Conservation (phyloP, 2,113 vertebrate genomes). For the Eulemur macaco region DNA sequence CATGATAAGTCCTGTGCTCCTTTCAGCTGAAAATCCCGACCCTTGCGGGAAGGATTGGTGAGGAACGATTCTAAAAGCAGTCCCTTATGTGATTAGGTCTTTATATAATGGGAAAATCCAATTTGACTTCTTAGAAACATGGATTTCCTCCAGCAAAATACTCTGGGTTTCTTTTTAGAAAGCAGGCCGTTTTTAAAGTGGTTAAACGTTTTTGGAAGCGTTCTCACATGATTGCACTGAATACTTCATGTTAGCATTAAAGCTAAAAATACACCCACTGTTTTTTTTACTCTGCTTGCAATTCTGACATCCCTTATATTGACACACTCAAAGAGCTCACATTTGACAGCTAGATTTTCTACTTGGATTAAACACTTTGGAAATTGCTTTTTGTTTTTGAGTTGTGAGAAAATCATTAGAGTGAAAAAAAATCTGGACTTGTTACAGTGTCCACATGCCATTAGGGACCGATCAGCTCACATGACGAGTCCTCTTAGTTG, state of each 20-base stretch:
- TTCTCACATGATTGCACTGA: neutral
- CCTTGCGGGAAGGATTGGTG: accelerated
- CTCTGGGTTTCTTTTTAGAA: conserved; percentile 40
- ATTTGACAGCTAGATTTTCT: neutral
- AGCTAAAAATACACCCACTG: conserved; percentile 34
- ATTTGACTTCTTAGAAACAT: neutral
- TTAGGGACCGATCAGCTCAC: neutral
- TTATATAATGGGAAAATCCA: neutral
- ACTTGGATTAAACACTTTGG: neutral
- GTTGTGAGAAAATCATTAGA: neutral
- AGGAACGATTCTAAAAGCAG: neutral
- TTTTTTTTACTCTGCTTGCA: neutral
- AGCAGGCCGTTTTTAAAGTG: neutral
- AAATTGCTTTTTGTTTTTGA: neutral
- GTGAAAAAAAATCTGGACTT: neutral
- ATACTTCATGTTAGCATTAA: neutral
- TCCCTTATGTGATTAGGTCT: accelerated
- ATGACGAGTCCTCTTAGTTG: accelerated
- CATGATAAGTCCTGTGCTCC: accelerated
- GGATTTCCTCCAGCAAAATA: conserved; percentile 7
- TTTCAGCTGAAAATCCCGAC: neutral
- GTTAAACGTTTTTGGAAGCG: neutral
- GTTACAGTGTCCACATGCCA: neutral
- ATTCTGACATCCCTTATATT: neutral
- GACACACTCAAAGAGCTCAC: neutral